phyloP scores from a whole-genome alignment of 1,140 invertebrate genomes.

The Scaptomyza graminum region DNA sequence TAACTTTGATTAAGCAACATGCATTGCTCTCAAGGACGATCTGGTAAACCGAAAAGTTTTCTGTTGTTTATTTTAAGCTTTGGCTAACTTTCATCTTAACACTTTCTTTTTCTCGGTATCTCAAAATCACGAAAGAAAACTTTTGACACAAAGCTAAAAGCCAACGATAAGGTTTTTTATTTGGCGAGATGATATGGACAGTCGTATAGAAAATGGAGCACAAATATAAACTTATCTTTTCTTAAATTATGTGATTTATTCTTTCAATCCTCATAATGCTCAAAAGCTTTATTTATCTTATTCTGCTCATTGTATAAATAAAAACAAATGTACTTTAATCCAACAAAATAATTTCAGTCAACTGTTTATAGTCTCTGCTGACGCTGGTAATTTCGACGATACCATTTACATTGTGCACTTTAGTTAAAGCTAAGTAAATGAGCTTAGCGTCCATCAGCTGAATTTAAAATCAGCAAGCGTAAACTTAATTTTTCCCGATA shows the following conservation, averaged over 20 bases:
- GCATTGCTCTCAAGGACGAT: conserved; percentile 6
- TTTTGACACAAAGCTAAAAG: not conserved
- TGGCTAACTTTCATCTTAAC: not conserved
- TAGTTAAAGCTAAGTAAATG: conserved; percentile 24
- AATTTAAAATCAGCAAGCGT: conserved; percentile 73
- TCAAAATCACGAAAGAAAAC: not conserved
- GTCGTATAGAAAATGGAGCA: too few species aligned
- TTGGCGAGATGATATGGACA: too few species aligned
- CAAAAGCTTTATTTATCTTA: not conserved
- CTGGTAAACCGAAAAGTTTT: not conserved
- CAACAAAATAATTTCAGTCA: not conserved
- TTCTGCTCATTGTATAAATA: not conserved
- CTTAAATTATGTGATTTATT: not conserved
- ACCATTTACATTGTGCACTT: conserved; percentile 21
- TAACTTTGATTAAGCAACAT: conserved; percentile 23
- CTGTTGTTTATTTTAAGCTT: not conserved
- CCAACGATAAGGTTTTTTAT: too few species aligned
- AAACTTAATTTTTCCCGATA: conserved; percentile 76
- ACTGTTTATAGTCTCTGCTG: conserved; percentile 25
- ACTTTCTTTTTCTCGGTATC: not conserved
- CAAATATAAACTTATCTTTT: too few species aligned
- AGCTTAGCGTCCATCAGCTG: conserved; percentile 50
- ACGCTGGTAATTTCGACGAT: conserved; percentile 45
- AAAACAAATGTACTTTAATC: not conserved
- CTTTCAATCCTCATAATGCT: not conserved